These are phyloP conservation scores for Podabrus alpinus DNA, from an alignment of 2,888 invertebrate species.

Conservation along the genomic window DNA sequence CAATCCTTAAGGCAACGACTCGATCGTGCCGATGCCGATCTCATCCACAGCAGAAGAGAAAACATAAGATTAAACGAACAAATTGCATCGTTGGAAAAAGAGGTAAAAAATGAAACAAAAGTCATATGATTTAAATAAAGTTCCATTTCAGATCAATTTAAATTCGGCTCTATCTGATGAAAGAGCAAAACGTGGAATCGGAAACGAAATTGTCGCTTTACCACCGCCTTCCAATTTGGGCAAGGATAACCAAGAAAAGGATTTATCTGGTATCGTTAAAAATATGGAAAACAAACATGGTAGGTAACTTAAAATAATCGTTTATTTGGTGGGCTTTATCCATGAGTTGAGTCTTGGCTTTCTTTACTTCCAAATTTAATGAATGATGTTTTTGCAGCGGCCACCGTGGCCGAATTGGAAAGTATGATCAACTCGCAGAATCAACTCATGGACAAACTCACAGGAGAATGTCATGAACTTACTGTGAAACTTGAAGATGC, in stretches of 20 bases:
- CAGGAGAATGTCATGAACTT: conserved; percentile 85
- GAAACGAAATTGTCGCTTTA: conserved; percentile 44
- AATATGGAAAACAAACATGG: conserved; percentile 85
- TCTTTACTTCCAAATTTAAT: conserved; percentile 21
- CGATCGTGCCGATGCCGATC: conserved; percentile 79
- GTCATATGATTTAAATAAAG: background rate
- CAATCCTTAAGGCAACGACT: conserved; percentile 74
- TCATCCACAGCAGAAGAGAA: conserved; percentile 79
- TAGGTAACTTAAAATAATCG: conserved; percentile 55
- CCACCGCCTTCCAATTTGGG: conserved; percentile 42
- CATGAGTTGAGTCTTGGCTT: conserved; percentile 51
- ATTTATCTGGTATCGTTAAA: conserved; percentile 73
- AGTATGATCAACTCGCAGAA: conserved; percentile 88
- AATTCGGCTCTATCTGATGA: conserved; percentile 51
- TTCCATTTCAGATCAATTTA: conserved; percentile 45
- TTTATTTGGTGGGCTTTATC: conserved; percentile 34
- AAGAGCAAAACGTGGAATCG: conserved; percentile 41
- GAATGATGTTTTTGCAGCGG: conserved; percentile 67
- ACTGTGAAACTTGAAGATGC: conserved; percentile 89
- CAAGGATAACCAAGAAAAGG: conserved; percentile 61
- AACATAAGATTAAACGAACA: conserved; percentile 79
- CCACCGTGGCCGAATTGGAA: conserved; percentile 88
- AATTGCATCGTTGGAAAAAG: conserved; percentile 78
- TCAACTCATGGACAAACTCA: conserved; percentile 91
- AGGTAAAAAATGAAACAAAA: conserved; percentile 59